Conservation (phyloP, 2,797 vertebrate species). For the Tauraco hartlaubi region DNA sequence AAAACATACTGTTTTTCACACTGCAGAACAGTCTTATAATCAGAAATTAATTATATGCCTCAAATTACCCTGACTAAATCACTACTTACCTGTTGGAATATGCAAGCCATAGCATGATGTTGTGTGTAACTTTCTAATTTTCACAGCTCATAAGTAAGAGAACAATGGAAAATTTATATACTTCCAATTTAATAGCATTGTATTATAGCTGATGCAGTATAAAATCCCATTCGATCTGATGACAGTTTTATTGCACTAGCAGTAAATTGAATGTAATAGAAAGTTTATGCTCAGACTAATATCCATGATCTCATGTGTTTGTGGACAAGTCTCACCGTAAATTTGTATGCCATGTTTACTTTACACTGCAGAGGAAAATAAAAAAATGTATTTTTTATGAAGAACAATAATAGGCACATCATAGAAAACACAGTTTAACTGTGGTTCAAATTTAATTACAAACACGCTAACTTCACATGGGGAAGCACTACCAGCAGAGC, state of each 20-base stretch:
- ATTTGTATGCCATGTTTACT: background rate
- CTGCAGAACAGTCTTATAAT: background rate
- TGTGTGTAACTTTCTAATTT: background rate
- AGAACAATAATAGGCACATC: background rate
- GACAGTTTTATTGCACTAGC: conserved; percentile 8
- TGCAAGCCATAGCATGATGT: background rate
- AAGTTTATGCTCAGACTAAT: conserved; percentile 15
- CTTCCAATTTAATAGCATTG: background rate
- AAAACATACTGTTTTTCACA: background rate
- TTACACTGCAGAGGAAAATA: background rate
- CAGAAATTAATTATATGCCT: background rate
- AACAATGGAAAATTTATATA: background rate
- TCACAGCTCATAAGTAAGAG: background rate
- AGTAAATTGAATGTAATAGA: background rate
- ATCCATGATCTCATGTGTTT: background rate
- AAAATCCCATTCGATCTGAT: background rate
- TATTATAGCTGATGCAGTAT: background rate
- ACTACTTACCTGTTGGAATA: background rate
- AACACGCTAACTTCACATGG: background rate
- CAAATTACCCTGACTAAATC: background rate
- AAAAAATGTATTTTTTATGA: background rate
- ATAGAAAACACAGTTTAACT: background rate
- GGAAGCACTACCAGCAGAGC: background rate
- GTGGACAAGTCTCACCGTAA: background rate
- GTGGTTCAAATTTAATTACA: background rate